These are phyloP conservation scores for Sphaeramia orbicularis DNA, from an alignment of 2,797 vertebrate genomes.

Conservation along the genomic window DNA sequence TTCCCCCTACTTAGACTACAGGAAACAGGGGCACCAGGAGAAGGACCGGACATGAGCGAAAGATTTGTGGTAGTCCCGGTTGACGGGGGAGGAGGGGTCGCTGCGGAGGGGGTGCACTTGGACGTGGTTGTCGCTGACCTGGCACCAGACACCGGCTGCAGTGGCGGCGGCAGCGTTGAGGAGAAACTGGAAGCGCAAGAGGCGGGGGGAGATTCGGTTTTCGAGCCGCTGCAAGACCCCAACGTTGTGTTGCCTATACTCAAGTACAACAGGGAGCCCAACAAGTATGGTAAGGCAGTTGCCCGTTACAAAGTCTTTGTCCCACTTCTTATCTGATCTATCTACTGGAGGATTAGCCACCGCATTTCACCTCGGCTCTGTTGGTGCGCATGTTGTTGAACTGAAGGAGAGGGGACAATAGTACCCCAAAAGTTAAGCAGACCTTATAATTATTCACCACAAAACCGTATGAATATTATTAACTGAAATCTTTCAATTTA, in stretches of 20 bases:
- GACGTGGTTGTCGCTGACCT: slow-evolving; percentile 53
- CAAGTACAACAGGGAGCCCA: slow-evolving; percentile 86
- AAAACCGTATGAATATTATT: background rate
- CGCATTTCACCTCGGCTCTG: slow-evolving; percentile 7
- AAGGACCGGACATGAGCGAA: slow-evolving; percentile 77
- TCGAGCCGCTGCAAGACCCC: slow-evolving; percentile 50
- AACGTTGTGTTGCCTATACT: slow-evolving; percentile 79
- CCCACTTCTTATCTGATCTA: slow-evolving; percentile 61
- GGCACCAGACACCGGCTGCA: slow-evolving; percentile 46
- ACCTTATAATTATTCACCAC: no score
- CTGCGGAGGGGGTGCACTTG: slow-evolving; percentile 40
- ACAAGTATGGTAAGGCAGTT: slow-evolving; percentile 83
- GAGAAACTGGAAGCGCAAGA: slow-evolving; percentile 18
- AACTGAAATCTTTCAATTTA: background rate
- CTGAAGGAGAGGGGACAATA: slow-evolving; percentile 2
- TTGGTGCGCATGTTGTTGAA: slow-evolving; percentile 8
- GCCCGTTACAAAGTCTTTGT: slow-evolving; percentile 23
- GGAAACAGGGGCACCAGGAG: background rate
- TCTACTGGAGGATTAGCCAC: slow-evolving; percentile 54
- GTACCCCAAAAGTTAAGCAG: background rate
- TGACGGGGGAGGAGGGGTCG: slow-evolving; percentile 34
- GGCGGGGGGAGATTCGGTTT: slow-evolving; percentile 57
- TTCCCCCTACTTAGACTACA: background rate
- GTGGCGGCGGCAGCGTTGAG: slow-evolving; percentile 20
- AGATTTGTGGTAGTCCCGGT: slow-evolving; percentile 87